Evolutionary conservation across 2,113 vertebrate species (phyloP).

Genomic region (Caretta caretta): DNA sequence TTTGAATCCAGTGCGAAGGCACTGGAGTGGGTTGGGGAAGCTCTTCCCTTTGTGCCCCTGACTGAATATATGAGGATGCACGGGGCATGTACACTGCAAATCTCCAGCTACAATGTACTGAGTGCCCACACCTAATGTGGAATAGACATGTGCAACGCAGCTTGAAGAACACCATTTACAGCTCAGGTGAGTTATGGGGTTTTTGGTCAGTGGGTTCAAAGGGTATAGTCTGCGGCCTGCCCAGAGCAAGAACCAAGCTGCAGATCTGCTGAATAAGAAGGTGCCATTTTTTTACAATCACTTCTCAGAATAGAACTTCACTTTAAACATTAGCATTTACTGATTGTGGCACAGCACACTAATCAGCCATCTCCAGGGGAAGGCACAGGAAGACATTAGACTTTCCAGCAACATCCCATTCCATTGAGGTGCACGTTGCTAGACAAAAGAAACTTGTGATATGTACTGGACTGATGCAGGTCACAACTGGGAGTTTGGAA

Average conservation of each 20-base stretch:
- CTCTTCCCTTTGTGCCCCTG: too few species aligned
- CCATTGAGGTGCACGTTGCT: accelerated
- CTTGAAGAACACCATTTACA: too few species aligned
- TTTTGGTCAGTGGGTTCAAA: neutral
- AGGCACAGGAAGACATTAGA: neutral
- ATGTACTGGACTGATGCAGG: neutral
- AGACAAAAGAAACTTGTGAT: neutral
- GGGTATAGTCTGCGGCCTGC: too few species aligned
- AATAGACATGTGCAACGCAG: too few species aligned
- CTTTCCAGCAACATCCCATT: neutral
- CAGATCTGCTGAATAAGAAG: neutral
- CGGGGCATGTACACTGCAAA: too few species aligned
- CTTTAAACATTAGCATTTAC: neutral
- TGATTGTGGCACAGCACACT: neutral
- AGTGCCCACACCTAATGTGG: too few species aligned
- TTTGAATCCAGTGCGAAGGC: too few species aligned
- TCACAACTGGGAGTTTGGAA: neutral
- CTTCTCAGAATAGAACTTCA: neutral
- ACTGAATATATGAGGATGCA: too few species aligned
- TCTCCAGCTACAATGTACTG: too few species aligned
- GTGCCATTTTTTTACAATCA: neutral
- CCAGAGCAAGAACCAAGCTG: neutral
- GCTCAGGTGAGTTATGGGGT: too few species aligned
- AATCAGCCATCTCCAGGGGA: neutral
- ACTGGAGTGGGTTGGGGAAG: too few species aligned